phyloP scores from a whole-genome alignment of 2,797 vertebrate genomes.

The Antrozous pallidus region DNA sequence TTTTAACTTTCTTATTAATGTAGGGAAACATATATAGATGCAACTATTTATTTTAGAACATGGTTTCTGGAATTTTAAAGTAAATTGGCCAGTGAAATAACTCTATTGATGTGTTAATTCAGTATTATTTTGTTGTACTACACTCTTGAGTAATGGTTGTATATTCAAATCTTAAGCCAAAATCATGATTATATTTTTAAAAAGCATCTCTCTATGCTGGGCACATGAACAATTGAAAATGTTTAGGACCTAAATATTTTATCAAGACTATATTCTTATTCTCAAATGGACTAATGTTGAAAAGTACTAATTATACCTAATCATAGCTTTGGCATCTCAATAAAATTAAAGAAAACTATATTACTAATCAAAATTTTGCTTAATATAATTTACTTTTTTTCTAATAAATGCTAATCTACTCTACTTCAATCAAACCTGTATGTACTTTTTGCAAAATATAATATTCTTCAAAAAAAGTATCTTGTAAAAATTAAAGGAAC shows the following conservation, averaged over 20 bases:
- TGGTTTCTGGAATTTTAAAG: background rate
- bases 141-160: background rate
- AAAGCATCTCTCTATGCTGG: background rate
- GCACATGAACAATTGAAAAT: background rate
- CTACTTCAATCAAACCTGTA: background rate
- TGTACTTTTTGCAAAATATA: background rate
- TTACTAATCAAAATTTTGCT: background rate
- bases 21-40: background rate
- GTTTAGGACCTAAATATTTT: background rate
- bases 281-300: background rate
- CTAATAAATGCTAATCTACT: background rate
- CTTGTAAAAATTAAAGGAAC: background rate
- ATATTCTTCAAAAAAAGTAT: background rate
- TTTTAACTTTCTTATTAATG: background rate
- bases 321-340: background rate
- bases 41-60: background rate
- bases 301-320: background rate
- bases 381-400: background rate
- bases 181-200: background rate
- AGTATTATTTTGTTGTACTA: background rate
- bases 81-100: background rate
- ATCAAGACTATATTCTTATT: background rate
- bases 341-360: background rate
- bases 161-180: background rate
- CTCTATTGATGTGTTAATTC: background rate